These are phyloP conservation scores for Podabrus alpinus DNA, from an alignment of 2,888 invertebrate species.

Conservation along the genomic window DNA sequence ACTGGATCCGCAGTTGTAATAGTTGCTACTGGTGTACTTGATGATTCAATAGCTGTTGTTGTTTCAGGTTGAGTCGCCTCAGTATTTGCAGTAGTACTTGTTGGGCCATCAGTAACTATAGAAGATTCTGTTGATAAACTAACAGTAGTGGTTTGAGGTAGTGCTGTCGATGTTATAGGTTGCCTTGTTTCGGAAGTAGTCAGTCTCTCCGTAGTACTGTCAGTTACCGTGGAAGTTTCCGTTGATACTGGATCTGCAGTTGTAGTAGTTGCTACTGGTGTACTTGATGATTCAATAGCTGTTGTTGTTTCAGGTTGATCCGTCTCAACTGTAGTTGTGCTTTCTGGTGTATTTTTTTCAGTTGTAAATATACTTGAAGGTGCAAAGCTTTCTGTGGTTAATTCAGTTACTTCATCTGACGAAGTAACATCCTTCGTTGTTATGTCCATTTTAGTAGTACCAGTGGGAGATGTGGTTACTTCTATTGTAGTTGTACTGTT, in stretches of 20 bases:
- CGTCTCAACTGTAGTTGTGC: background rate
- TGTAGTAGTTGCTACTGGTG: conserved; percentile 7
- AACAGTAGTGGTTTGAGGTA: conserved; percentile 21
- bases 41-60: no score
- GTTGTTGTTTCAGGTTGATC: background rate
- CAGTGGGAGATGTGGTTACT: background rate
- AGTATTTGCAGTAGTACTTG: no score
- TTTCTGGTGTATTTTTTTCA: background rate
- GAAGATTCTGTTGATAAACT: conserved; percentile 1
- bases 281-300: background rate
- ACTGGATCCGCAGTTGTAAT: no score
- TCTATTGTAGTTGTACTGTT: background rate
- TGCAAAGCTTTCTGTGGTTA: background rate
- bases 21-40: no score
- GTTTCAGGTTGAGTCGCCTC: no score
- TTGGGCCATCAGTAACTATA: conserved; percentile 7
- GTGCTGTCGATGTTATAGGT: conserved; percentile 22
- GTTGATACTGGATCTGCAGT: conserved; percentile 28
- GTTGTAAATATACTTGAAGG: background rate
- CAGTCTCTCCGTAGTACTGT: background rate
- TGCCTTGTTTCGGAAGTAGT: background rate
- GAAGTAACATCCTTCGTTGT: background rate
- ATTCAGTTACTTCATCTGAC: background rate
- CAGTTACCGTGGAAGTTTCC: conserved; percentile 27
- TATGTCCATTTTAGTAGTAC: background rate